Evolutionary conservation across 1,140 invertebrate species (phyloP).

Genomic region (Aculops lycopersici): DNA sequence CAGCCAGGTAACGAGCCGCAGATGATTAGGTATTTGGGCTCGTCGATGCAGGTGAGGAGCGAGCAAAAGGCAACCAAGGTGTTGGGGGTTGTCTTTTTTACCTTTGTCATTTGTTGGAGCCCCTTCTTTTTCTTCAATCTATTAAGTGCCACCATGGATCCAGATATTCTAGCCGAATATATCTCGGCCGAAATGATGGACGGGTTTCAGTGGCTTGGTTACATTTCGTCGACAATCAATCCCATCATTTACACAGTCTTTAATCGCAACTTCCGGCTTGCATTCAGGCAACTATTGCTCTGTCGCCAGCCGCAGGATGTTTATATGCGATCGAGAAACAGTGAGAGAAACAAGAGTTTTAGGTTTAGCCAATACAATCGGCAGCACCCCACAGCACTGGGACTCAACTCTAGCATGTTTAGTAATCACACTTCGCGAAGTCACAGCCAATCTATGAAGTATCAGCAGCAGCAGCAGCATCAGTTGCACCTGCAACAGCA

Average conservation of each 20-base stretch:
- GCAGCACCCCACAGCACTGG: too few species aligned
- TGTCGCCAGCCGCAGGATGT: slow-evolving; percentile 21
- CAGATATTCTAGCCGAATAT: slow-evolving; percentile 14
- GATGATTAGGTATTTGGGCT: slow-evolving; percentile 5
- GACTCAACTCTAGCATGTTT: too few species aligned
- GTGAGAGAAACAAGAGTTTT: background rate
- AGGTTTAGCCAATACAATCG: background rate
- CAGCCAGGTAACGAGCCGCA: slow-evolving; percentile 3
- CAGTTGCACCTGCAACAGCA: too few species aligned
- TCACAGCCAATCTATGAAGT: too few species aligned
- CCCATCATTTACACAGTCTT: slow-evolving; percentile 40
- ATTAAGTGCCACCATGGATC: slow-evolving; percentile 31
- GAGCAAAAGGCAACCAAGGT: slow-evolving; percentile 84
- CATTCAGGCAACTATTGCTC: slow-evolving; percentile 53
- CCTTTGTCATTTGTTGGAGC: slow-evolving; percentile 66
- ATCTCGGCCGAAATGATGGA: slow-evolving; percentile 43
- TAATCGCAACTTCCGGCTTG: slow-evolving; percentile 62
- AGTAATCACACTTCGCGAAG: too few species aligned
- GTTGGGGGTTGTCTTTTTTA: slow-evolving; percentile 62
- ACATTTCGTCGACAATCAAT: slow-evolving; percentile 67
- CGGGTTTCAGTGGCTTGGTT: slow-evolving; percentile 39
- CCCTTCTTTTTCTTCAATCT: slow-evolving; percentile 68
- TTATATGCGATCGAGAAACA: background rate
- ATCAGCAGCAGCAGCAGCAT: too few species aligned
- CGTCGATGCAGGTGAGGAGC: slow-evolving; percentile 11